Evolutionary conservation across 1,140 invertebrate species (phyloP), one percentile per base, ranked within the genome.

Genomic region (Xylocopa sonorina): DNA sequence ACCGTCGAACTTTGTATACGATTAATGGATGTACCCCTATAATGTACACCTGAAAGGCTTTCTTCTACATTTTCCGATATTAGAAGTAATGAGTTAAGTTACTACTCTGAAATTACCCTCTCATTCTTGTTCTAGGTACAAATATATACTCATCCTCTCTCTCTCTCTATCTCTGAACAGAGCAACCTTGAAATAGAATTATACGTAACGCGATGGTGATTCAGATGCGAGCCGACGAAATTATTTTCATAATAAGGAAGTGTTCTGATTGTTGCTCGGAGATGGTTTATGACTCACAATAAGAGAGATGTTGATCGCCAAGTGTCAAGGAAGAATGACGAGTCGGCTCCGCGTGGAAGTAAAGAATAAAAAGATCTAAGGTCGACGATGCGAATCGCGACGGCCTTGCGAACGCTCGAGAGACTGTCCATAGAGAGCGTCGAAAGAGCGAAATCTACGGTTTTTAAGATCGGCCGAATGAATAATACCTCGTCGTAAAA

Each of bases 291-390:
- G 0, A 9, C 14, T 67, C 21, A 6, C 10, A 50, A 68, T 67
- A 10, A 14, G 21, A 50, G 51, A n/a, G 29, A 51, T 18, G 16
- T 50, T 50, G 12, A 46, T 46, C 43, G 3, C 3, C 6, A 2
- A 34, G n/a, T 2, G 32, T 2, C 10, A 27, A 55, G 32, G 12
- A 32, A 41, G 12, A 27, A 71, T 14, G 18, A 50, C 43, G 16
- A 62, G 38, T 62, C n/a, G 10, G 0, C 24, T 12, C 24, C 16
- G n/a, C n/a, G 10, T 32, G 18, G 53, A 4, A 9, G n/a, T n/a
- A n/a, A n/a, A n/a, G n/a, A n/a, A n/a, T n/a, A 46, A 43, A 71
- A 46, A 71, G 46, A 21, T 18, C 18, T n/a, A 24, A 57, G 51
- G 18, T 21, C 53, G 53, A 60, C 51, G 57, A 73, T 74, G 46